phyloP scores from a whole-genome alignment of 2,888 invertebrate genomes.

The Tolmerus cingulatus region DNA sequence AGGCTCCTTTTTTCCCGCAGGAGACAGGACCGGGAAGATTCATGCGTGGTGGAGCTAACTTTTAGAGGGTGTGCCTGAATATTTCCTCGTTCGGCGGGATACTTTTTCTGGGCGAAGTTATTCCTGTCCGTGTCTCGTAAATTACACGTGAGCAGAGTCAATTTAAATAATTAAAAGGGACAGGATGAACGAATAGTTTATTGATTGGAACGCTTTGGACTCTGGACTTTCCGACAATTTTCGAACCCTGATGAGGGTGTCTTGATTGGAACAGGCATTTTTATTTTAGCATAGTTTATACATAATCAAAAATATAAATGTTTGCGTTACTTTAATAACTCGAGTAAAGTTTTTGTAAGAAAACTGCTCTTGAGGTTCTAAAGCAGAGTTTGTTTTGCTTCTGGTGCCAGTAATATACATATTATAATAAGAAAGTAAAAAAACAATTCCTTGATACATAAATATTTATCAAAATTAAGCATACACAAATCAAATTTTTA shows the following conservation, averaged over 20 bases:
- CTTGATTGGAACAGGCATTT: neutral
- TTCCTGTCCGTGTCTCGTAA: neutral
- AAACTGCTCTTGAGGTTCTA: too few species aligned
- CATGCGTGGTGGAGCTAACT: slow-evolving; percentile 6
- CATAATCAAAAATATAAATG: too few species aligned
- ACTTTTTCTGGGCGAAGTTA: neutral
- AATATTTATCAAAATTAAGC: too few species aligned
- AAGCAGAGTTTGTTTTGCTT: too few species aligned
- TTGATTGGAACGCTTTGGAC: neutral
- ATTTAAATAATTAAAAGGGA: slow-evolving; percentile 36
- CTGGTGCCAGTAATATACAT: too few species aligned
- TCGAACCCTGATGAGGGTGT: neutral
- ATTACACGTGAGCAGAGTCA: slow-evolving; percentile 4
- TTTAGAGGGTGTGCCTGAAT: slow-evolving; percentile 34
- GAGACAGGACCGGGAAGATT: neutral
- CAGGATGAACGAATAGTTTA: neutral
- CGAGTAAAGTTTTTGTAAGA: too few species aligned
- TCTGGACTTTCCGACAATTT: neutral
- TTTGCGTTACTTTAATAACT: too few species aligned
- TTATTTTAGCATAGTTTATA: neutral
- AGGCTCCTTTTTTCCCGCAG: slow-evolving; percentile 18
- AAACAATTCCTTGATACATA: too few species aligned
- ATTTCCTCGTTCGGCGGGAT: neutral
- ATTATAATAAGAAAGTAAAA: too few species aligned
- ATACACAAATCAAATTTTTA: too few species aligned